Percentiles rank a stretch among this genome's conserved stretches.
Evolutionary conservation across 92 coral and sea anemone species (phyloP).

Genomic region (Palythoa caribaeorum): DNA sequence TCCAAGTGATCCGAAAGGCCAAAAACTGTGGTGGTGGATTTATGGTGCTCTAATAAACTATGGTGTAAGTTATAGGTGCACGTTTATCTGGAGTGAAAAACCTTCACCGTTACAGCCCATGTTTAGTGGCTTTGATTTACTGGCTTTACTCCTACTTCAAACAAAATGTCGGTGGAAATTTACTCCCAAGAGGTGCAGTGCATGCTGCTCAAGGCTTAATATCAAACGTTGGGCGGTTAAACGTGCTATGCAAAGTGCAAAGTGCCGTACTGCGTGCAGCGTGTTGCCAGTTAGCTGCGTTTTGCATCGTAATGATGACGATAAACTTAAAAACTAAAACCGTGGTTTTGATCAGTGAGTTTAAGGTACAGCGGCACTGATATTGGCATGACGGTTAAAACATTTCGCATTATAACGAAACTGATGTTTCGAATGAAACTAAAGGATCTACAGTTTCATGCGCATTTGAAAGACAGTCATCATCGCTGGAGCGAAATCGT

Average conservation of each 20-base stretch:
- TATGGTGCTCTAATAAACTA: neutral
- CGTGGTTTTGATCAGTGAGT: neutral
- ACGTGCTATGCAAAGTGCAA: neutral
- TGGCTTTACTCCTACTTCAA: neutral
- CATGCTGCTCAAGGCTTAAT: too few species aligned
- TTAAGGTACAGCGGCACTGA: neutral
- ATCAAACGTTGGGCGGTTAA: neutral
- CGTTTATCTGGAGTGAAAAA: neutral
- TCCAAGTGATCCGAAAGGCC: slow-evolving; percentile 5
- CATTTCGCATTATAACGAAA: neutral
- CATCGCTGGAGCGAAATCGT: too few species aligned
- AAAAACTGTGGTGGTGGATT: neutral
- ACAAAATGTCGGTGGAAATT: neutral
- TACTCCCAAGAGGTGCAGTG: too few species aligned
- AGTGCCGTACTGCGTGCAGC: neutral
- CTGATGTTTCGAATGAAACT: neutral
- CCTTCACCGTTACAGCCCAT: neutral
- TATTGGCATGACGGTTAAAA: neutral
- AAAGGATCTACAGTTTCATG: neutral
- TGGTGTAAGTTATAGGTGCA: slow-evolving; percentile 1
- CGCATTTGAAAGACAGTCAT: too few species aligned
- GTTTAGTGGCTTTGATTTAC: neutral
- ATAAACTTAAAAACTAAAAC: neutral
- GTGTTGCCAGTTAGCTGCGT: slow-evolving; percentile 3
- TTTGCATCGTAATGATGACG: neutral